phyloP scores from a whole-genome alignment of 2,797 vertebrate species.

The Acanthiza pusilla region DNA sequence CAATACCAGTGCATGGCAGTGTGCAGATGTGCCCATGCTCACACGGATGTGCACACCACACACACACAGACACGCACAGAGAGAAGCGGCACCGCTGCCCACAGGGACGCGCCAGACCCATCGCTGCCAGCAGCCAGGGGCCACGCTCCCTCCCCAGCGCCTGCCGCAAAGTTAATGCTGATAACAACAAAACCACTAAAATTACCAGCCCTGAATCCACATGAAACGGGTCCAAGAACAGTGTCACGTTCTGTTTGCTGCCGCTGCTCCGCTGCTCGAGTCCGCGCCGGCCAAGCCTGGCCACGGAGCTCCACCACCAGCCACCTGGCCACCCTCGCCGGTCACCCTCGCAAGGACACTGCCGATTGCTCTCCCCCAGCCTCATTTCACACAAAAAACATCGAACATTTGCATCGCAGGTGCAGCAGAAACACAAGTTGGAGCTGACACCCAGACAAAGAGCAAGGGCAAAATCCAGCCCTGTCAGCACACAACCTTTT shows the following conservation, averaged over 20 bases:
- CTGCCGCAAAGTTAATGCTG: background rate
- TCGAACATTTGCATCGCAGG: background rate
- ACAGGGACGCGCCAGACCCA: fast-evolving
- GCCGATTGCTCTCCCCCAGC: background rate
- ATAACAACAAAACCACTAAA: background rate
- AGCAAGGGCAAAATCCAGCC: constrained; percentile 49
- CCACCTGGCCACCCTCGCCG: background rate
- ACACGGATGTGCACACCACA: fast-evolving
- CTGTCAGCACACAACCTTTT: background rate
- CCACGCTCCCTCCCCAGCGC: background rate
- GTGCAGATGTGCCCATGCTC: fast-evolving
- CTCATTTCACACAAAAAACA: background rate
- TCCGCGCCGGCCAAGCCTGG: background rate
- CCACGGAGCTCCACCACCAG: background rate
- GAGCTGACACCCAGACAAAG: background rate
- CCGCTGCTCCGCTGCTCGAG: background rate
- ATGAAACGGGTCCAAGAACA: background rate
- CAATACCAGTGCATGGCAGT: fast-evolving
- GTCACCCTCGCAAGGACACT: background rate
- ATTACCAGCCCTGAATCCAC: background rate
- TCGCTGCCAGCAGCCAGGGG: background rate
- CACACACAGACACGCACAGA: fast-evolving
- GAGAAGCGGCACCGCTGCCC: background rate
- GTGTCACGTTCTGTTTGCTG: background rate
- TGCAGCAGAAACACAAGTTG: background rate